Conservation (phyloP, 92 coral and sea anemone species). For the Isaurus tuberculatus region DNA sequence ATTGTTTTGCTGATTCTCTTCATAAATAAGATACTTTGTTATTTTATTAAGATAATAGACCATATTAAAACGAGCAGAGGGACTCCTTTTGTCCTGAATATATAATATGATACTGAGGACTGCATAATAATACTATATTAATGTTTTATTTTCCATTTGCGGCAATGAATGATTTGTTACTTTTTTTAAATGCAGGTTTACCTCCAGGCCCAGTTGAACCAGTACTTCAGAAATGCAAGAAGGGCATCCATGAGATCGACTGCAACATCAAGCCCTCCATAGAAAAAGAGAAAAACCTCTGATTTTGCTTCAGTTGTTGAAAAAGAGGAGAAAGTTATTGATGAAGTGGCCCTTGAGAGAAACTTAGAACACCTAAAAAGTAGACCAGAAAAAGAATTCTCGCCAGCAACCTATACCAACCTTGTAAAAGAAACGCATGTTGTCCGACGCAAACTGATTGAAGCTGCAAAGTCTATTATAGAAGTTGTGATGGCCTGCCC, state of each 20-base stretch:
- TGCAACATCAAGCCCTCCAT: not conserved
- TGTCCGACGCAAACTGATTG: conserved; percentile 19
- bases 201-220: not conserved
- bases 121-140: no score
- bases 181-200: not conserved
- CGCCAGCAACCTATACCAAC: conserved; percentile 33
- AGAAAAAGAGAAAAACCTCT: not conserved
- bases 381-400: conserved; percentile 10
- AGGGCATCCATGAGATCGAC: not conserved
- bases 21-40: no score
- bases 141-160: no score
- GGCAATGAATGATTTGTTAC: no score
- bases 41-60: no score
- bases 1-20: no score
- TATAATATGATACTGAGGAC: no score
- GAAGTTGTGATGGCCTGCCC: conserved; percentile 54
- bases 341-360: conserved; percentile 4
- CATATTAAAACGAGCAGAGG: no score
- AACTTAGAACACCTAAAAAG: conserved; percentile 39
- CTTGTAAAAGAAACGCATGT: conserved; percentile 15
- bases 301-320: not conserved
- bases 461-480: conserved; percentile 17
- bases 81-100: no score
- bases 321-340: not conserved
- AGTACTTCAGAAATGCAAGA: not conserved